Percentiles rank a stretch among this genome's conserved stretches.
These are phyloP conservation scores for Ariolimax columbianus DNA, from an alignment of 2,888 invertebrate genomes.

Conservation along the genomic window DNA sequence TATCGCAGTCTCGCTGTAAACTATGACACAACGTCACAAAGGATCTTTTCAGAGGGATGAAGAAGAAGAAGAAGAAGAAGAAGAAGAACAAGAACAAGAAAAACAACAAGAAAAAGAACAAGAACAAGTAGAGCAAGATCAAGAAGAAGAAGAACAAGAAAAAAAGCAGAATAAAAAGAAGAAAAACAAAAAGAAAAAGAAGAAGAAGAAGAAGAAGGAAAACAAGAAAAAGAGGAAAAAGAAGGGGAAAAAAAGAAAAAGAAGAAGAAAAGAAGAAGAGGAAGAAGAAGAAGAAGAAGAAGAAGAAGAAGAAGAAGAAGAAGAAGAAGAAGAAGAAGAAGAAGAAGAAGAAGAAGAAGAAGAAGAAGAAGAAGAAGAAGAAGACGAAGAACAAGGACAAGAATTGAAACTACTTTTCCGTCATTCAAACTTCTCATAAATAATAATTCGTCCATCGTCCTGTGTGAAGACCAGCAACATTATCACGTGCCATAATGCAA, in stretches of 20 bases:
- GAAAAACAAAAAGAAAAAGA: background rate
- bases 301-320: background rate
- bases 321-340: background rate
- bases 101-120: too few species aligned
- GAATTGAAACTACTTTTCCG: too few species aligned
- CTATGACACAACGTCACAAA: too few species aligned
- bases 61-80: background rate
- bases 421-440: background rate
- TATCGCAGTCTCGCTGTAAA: too few species aligned
- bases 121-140: background rate
- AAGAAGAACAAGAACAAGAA: too few species aligned
- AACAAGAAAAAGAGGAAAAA: background rate
- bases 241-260: background rate
- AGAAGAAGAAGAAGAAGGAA: background rate
- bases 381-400: too few species aligned
- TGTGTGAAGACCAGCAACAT: too few species aligned
- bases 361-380: too few species aligned
- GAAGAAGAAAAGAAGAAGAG: background rate
- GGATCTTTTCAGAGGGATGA: too few species aligned
- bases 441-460: too few species aligned
- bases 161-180: background rate
- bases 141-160: background rate
- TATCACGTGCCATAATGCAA: too few species aligned
- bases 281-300: background rate
- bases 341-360: background rate